Base-by-base conservation (phyloP, 2,797 vertebrate species). In the Hozukius guyotensis region DNA sequence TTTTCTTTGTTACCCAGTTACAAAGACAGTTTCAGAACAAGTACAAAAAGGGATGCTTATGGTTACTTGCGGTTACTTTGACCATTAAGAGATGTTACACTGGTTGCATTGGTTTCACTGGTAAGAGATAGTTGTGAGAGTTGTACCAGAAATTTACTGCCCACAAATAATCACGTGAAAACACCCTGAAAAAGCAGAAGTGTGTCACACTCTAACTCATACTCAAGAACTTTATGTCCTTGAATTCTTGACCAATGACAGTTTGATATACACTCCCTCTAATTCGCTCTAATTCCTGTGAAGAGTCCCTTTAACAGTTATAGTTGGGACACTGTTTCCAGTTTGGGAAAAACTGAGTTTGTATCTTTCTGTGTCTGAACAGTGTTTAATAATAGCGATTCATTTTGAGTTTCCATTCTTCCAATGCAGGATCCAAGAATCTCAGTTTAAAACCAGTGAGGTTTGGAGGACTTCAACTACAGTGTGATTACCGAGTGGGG, bases 381-480 rank as follows among this genome's bases (percentile, higher is more conserved):
- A 71, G 4, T 63, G 29, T 66, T 52, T 1, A 20, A 13, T 64
- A 76, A 63, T n/a, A 66, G 22, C 31, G 62, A 79, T 80, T 72
- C 10, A 85, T 86, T 82, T 78, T 20, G 8, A 75, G 61, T 84
- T 85, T 83, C 77, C 73, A 78, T 83, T 78, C 70, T 78, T 85
- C 83, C 83, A 63, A 13, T 4, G 36, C 57, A 71, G 9, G 29
- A 46, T 84, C 80, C 84, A 92, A 86, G 66, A 82, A 74, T 65
- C 29, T 55, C 46, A 36, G 59, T 52, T 72, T 36, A 6, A 84
- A 89, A 71, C 77, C 81, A 87, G 14, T 67, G 82, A 57, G 79
- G 87, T 90, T 85, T 88, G 71, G 74, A 76, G 62, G 55, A 80
- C 67, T 46, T 67, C 0, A 31, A 32, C 49, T 13, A 18, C 38